These are phyloP conservation scores for Scomber colias DNA, from an alignment of 2,113 vertebrate genomes.

Conservation along the genomic window DNA sequence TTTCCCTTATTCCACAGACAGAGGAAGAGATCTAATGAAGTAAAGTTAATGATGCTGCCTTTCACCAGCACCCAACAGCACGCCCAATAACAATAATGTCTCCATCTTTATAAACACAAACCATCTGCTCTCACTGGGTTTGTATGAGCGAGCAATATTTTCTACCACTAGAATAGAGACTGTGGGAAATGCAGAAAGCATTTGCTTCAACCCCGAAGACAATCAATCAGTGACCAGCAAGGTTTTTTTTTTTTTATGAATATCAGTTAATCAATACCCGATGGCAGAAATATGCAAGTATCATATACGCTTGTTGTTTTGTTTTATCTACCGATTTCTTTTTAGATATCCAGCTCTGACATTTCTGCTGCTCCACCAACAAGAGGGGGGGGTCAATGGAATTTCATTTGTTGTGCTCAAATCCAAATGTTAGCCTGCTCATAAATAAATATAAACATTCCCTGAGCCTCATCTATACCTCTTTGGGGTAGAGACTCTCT, in stretches of 20 bases:
- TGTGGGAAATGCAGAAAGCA: slow-evolving; percentile 11
- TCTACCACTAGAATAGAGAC: neutral
- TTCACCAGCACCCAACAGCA: slow-evolving; percentile 5
- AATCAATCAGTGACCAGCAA: neutral
- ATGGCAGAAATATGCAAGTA: too few species aligned
- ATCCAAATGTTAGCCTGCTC: too few species aligned
- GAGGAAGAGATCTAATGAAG: neutral
- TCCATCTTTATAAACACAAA: slow-evolving; percentile 31
- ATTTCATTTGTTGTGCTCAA: too few species aligned
- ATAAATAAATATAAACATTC: neutral
- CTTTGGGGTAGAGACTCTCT: slow-evolving; percentile 12
- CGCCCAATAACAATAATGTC: slow-evolving; percentile 15
- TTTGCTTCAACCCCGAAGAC: neutral
- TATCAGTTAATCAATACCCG: too few species aligned
- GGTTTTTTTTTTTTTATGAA: too few species aligned
- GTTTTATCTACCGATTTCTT: too few species aligned
- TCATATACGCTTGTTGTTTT: too few species aligned
- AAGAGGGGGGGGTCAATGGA: too few species aligned
- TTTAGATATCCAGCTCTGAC: too few species aligned
- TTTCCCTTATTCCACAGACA: neutral
- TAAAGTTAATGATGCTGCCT: neutral
- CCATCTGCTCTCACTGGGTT: slow-evolving; percentile 23
- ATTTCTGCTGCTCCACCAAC: too few species aligned
- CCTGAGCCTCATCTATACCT: slow-evolving; percentile 1
- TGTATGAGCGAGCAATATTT: neutral